phyloP scores from a whole-genome alignment of 2,888 invertebrate species.

The Drosophila mayaguana region DNA sequence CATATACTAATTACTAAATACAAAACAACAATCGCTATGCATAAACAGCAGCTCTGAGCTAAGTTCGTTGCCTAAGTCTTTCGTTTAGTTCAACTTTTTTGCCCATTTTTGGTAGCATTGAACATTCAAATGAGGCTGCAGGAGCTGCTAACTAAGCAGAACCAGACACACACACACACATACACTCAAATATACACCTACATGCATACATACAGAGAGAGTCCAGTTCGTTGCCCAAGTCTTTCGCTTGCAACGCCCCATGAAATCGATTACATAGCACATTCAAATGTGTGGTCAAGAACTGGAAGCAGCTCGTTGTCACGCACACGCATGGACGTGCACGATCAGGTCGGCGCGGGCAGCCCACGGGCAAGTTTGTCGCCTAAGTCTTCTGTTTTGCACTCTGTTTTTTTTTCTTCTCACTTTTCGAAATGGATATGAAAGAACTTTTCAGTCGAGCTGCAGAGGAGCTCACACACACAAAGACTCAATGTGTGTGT shows the following conservation, averaged over 20 bases:
- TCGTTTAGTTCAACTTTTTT: slow-evolving; percentile 36
- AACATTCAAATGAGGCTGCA: slow-evolving; percentile 8
- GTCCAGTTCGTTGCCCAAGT: slow-evolving; percentile 9
- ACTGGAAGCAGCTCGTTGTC: slow-evolving; percentile 7
- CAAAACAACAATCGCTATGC: slow-evolving; percentile 2
- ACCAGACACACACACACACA: not conserved
- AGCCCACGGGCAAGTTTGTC: slow-evolving; percentile 49
- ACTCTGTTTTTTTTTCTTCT: not conserved
- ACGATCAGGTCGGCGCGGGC: slow-evolving; percentile 1
- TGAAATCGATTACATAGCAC: slow-evolving; percentile 11
- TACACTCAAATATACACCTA: not conserved
- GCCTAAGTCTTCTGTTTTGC: slow-evolving; percentile 47
- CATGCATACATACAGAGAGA: not conserved
- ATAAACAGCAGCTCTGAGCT: not conserved
- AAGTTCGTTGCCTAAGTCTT: slow-evolving; percentile 70
- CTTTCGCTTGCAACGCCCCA: slow-evolving; percentile 8
- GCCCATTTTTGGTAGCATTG: slow-evolving; percentile 5
- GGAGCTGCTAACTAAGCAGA: slow-evolving; percentile 3
- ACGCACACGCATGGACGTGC: slow-evolving; percentile 11
- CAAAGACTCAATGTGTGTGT: not conserved
- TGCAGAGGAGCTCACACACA: slow-evolving; percentile 1
- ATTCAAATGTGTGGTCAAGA: slow-evolving; percentile 15
- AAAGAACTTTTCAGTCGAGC: slow-evolving; percentile 3
- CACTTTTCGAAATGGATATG: not conserved
- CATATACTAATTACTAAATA: not conserved